phyloP scores from a whole-genome alignment of 2,888 invertebrate species.

The Amorpha juglandis region DNA sequence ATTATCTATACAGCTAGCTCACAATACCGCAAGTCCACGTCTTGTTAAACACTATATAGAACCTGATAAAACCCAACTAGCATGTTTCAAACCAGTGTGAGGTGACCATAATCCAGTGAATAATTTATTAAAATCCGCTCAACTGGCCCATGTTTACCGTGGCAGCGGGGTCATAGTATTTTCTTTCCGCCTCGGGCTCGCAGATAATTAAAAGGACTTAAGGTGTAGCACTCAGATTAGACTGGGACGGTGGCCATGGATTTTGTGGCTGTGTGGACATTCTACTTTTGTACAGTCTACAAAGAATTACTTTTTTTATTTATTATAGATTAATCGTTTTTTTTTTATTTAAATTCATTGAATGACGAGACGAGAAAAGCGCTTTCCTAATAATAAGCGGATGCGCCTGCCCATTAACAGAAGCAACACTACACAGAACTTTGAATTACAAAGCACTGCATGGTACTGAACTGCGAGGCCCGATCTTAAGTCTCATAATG shows the following conservation, averaged over 20 bases:
- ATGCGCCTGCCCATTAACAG: too few relatives aligned
- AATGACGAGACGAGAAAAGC: too few relatives aligned
- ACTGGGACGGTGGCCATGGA: conserved; percentile 41
- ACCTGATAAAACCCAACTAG: neutral
- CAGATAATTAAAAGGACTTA: conserved; percentile 73
- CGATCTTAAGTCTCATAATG: too few relatives aligned
- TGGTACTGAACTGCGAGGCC: too few relatives aligned
- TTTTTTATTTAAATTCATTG: too few relatives aligned
- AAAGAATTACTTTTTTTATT: too few relatives aligned
- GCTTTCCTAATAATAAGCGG: too few relatives aligned
- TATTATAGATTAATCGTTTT: too few relatives aligned
- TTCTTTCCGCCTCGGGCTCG: conserved; percentile 60
- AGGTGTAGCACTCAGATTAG: conserved; percentile 62
- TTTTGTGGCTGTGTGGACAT: neutral
- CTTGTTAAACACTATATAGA: neutral
- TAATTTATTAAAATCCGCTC: conserved; percentile 61
- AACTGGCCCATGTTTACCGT: conserved; percentile 46
- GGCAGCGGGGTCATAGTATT: conserved; percentile 46
- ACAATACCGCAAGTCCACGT: neutral
- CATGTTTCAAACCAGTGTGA: conserved; percentile 27
- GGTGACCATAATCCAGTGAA: conserved; percentile 50
- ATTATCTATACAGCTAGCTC: too few relatives aligned
- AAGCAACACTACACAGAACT: too few relatives aligned
- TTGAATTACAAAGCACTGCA: too few relatives aligned
- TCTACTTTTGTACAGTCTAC: neutral